phyloP scores from a whole-genome alignment of 2,113 vertebrate species.

The Myrmecobius fasciatus region DNA sequence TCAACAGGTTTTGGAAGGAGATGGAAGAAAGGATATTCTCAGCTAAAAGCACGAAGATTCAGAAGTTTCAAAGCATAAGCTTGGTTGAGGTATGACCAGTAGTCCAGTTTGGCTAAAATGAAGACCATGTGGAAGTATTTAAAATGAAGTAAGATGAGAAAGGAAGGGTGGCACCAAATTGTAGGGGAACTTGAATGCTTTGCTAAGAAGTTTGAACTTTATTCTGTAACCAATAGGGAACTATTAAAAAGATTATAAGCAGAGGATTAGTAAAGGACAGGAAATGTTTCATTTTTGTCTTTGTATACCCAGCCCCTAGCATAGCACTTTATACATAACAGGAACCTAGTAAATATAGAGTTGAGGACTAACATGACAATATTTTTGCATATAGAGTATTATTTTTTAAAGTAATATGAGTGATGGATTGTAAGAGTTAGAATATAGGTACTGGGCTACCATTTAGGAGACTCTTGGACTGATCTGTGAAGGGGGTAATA shows the following conservation, averaged over 20 bases:
- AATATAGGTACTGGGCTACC: not conserved
- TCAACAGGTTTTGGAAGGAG: not conserved
- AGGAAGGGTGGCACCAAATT: not conserved
- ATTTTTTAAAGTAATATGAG: not conserved
- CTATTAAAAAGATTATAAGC: not conserved
- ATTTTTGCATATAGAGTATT: not conserved
- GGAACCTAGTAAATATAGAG: not conserved
- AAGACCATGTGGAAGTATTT: not conserved
- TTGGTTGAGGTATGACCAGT: not conserved
- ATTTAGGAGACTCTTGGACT: not conserved
- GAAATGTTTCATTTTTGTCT: not conserved
- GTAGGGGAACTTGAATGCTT: not conserved
- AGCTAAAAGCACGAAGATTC: not conserved
- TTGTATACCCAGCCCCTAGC: not conserved
- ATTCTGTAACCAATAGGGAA: slow-evolving; percentile 1
- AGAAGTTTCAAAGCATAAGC: not conserved
- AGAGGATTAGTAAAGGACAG: not conserved
- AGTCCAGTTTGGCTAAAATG: not conserved
- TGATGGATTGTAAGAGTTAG: not conserved
- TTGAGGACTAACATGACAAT: not conserved
- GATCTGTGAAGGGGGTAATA: not conserved
- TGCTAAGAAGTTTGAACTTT: not conserved
- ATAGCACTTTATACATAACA: not conserved
- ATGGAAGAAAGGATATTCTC: not conserved
- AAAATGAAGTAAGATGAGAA: slow-evolving; percentile 3